A percentile compares a stretch with the other conserved stretches of the same genome.
phyloP scores from a whole-genome alignment of 2,888 invertebrate genomes.

The Mimas tiliae region DNA sequence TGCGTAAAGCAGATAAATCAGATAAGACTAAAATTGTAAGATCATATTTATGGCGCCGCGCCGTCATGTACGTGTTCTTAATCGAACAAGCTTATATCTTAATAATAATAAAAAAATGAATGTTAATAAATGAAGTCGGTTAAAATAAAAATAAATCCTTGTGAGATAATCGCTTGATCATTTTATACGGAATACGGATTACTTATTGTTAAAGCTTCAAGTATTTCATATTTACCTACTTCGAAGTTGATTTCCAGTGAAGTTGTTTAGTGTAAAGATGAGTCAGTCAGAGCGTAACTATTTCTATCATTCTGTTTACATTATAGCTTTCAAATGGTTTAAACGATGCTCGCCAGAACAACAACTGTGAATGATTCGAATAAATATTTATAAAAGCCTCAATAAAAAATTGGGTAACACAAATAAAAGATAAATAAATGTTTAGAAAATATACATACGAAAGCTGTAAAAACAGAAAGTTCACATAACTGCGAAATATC shows the following conservation, averaged over 20 bases:
- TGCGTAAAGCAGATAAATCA: too few species aligned
- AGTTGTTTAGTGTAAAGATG: neutral
- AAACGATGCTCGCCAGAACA: conserved; percentile 29
- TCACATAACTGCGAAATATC: conserved; percentile 27
- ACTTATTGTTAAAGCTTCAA: neutral
- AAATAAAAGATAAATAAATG: conserved; percentile 26
- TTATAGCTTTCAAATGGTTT: conserved; percentile 30
- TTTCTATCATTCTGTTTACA: conserved; percentile 35
- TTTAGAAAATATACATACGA: conserved; percentile 19
- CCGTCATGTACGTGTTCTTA: neutral
- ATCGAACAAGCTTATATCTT: neutral
- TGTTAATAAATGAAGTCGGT: too few species aligned
- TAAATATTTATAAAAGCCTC: conserved; percentile 34
- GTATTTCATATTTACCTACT: too few species aligned
- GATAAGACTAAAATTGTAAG: neutral
- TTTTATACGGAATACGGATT: neutral
- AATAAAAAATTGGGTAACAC: conserved; percentile 31
- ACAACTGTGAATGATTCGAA: conserved; percentile 28
- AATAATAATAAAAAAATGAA: too few species aligned
- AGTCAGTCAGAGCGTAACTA: conserved; percentile 29
- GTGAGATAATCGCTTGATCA: neutral
- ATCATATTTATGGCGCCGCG: neutral
- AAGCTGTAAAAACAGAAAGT: conserved; percentile 7
- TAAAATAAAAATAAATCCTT: too few species aligned
- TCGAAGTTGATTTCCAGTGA: too few species aligned